Evolutionary conservation across 23 tunicate species (phyloP).

Genomic region (Trididemnum nubilum): DNA sequence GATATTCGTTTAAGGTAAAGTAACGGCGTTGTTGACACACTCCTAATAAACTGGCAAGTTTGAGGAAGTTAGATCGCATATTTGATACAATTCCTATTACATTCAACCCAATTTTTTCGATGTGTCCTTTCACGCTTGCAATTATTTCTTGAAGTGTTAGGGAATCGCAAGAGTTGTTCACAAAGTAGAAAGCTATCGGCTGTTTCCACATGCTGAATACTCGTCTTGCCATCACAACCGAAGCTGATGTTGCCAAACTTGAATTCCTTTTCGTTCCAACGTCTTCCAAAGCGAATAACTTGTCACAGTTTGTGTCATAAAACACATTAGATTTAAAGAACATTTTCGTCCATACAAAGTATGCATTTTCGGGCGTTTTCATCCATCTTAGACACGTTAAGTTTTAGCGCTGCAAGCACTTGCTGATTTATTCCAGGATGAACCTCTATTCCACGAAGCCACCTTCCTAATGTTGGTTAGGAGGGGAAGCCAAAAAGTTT

Average conservation of each 20-base stretch:
- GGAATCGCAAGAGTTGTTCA: not conserved
- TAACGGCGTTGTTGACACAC: not conserved
- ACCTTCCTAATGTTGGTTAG: not conserved
- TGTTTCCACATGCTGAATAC: not conserved
- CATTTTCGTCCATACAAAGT: not conserved
- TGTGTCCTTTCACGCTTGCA: not conserved
- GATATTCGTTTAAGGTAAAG: not conserved
- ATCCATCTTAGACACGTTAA: not conserved
- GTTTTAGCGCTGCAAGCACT: not conserved
- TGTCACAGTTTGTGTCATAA: not conserved
- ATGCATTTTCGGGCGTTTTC: not conserved
- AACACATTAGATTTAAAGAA: not conserved
- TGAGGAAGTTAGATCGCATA: not conserved
- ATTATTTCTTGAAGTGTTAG: not conserved
- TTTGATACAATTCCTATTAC: not conserved
- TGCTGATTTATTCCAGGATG: not conserved
- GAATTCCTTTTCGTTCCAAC: not conserved
- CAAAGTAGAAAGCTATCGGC: not conserved
- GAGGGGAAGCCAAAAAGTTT: not conserved
- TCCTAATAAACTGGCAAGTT: not conserved
- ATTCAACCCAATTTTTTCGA: not conserved
- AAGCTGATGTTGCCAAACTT: not conserved
- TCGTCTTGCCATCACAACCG: not conserved
- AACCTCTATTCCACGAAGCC: not conserved
- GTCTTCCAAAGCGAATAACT: not conserved